phyloP scores from a whole-genome alignment of 2,888 invertebrate species.

The Amiota minor region DNA sequence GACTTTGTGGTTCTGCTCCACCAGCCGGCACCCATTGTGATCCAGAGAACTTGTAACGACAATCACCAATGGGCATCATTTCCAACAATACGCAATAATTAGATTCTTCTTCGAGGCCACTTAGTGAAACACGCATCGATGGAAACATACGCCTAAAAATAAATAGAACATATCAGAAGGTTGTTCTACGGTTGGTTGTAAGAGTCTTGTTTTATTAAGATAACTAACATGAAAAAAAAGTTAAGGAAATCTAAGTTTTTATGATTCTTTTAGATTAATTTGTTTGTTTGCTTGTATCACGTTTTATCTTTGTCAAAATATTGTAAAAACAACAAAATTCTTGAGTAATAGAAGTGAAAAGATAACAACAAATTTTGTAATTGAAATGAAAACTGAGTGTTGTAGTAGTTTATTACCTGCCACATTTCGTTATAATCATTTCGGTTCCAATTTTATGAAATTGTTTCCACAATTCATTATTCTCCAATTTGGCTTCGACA shows the following conservation, averaged over 20 bases:
- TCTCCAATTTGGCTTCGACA: slow-evolving; percentile 77
- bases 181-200: not conserved
- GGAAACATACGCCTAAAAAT: slow-evolving; percentile 91
- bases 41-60: slow-evolving; percentile 86
- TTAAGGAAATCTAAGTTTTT: slow-evolving; percentile 6
- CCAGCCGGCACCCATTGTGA: slow-evolving; percentile 90
- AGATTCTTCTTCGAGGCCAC: slow-evolving; percentile 84
- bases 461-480: slow-evolving; percentile 81
- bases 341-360: not conserved
- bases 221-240: not conserved
- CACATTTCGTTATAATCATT: slow-evolving; percentile 87
- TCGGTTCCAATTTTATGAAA: slow-evolving; percentile 83
- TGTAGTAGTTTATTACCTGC: slow-evolving; percentile 75
- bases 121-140: slow-evolving; percentile 82
- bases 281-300: not conserved
- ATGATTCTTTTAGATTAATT: not conserved
- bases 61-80: slow-evolving; percentile 82
- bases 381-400: not conserved
- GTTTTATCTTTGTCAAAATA: too few relatives aligned
- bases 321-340: not conserved
- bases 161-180: slow-evolving; percentile 29
- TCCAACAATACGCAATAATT: slow-evolving; percentile 88
- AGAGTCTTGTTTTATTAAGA: not conserved
- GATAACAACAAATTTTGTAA: slow-evolving; percentile 19
- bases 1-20: slow-evolving; percentile 86